Conservation (phyloP, 1,140 invertebrate genomes). For the Atta colombica region DNA sequence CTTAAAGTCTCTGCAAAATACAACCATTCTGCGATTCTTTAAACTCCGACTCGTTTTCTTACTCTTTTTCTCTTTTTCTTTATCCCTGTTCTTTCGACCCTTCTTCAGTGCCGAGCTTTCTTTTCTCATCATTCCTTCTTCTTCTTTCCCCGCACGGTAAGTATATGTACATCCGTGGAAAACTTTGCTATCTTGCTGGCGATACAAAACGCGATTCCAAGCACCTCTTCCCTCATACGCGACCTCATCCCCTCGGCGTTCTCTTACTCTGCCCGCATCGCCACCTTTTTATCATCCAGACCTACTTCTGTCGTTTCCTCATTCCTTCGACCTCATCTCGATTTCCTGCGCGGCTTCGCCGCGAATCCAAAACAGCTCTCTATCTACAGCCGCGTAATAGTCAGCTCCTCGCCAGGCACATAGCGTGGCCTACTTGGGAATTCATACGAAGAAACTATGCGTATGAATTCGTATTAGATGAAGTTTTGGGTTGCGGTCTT, state of each 20-base stretch:
- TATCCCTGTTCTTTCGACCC: slow-evolving; percentile 7
- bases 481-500: slow-evolving; percentile 30
- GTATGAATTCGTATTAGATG: slow-evolving; percentile 69
- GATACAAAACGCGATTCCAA: slow-evolving; percentile 66
- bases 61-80: background rate
- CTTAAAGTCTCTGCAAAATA: slow-evolving; percentile 34
- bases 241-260: background rate
- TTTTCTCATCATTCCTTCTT: slow-evolving; percentile 43
- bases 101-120: slow-evolving; percentile 12
- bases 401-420: slow-evolving; percentile 12
- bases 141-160: background rate
- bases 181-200: slow-evolving; percentile 65
- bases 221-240: slow-evolving; percentile 28
- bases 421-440: slow-evolving; percentile 65
- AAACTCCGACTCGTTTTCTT: background rate
- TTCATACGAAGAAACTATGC: slow-evolving; percentile 71
- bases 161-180: slow-evolving; percentile 62
- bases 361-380: slow-evolving; percentile 64
- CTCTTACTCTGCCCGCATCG: slow-evolving; percentile 37
- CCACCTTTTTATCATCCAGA: slow-evolving; percentile 65
- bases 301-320: slow-evolving; percentile 52
- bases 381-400: slow-evolving; percentile 31
- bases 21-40: slow-evolving; percentile 33
- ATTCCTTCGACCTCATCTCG: slow-evolving; percentile 48
- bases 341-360: slow-evolving; percentile 51